Conservation (phyloP, 1,140 invertebrate genomes). For the Caerostris darwini region DNA sequence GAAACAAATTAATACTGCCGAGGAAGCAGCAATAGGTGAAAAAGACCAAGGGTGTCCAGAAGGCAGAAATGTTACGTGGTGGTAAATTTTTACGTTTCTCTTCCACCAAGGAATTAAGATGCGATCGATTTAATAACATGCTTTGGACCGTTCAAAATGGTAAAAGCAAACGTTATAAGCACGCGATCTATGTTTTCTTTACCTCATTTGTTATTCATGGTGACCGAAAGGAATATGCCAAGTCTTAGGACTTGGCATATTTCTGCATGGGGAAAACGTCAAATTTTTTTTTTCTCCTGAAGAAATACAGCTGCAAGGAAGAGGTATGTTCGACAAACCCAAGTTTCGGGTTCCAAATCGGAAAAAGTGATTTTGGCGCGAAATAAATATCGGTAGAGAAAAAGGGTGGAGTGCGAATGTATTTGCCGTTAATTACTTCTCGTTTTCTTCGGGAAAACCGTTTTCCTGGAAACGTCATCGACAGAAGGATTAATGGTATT, state of each 20-base stretch:
- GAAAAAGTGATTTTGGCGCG: too few species aligned
- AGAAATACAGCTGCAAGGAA: not conserved
- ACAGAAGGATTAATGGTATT: too few species aligned
- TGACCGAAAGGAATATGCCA: not conserved
- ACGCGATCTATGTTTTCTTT: slow-evolving; percentile 29
- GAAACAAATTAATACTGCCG: too few species aligned
- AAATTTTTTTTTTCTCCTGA: not conserved
- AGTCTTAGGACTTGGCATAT: slow-evolving; percentile 6
- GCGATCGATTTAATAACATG: slow-evolving; percentile 34
- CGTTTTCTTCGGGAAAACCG: too few species aligned
- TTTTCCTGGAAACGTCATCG: too few species aligned
- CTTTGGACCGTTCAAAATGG: not conserved
- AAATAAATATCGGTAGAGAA: slow-evolving; percentile 11
- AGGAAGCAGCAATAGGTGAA: too few species aligned
- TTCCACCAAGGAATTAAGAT: too few species aligned
- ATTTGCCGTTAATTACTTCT: too few species aligned
- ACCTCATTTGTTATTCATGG: slow-evolving; percentile 10
- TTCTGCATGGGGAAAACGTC: not conserved
- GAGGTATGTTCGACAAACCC: slow-evolving; percentile 11
- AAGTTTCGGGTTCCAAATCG: not conserved
- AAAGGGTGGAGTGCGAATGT: slow-evolving; percentile 21
- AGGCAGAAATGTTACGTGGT: too few species aligned
- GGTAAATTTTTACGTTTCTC: too few species aligned
- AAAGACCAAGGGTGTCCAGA: too few species aligned
- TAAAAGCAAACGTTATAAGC: slow-evolving; percentile 10